A percentile compares a stretch with the other conserved stretches of the same genome.
Conservation (phyloP, 2,113 vertebrate genomes). For the Archilochus colubris region DNA sequence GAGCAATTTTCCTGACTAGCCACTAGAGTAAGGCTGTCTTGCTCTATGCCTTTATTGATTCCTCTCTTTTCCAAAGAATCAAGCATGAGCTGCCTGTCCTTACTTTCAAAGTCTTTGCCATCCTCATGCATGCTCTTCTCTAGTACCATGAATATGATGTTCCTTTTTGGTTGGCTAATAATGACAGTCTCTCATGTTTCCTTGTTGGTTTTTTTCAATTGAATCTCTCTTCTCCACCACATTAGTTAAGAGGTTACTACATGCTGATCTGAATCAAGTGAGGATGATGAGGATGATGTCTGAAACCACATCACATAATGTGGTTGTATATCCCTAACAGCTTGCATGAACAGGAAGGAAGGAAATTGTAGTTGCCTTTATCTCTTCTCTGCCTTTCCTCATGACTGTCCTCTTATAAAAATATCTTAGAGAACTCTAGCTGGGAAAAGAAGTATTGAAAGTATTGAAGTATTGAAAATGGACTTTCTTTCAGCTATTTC, state of each 20-base stretch:
- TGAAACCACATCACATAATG: background rate
- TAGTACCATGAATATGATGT: background rate
- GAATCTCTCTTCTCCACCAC: background rate
- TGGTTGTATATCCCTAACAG: background rate
- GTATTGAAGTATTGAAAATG: background rate
- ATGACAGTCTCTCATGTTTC: background rate
- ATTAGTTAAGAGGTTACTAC: background rate
- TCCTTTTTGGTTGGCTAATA: background rate
- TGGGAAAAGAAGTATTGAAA: background rate
- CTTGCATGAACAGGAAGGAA: background rate
- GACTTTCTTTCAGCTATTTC: background rate
- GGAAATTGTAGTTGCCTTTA: background rate
- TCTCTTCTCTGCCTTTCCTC: background rate
- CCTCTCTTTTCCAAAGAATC: background rate
- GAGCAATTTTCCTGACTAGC: background rate
- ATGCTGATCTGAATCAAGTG: background rate
- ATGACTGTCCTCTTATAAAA: background rate
- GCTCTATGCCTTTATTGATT: background rate
- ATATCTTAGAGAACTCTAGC: background rate
- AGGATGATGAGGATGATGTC: background rate
- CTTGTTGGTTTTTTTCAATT: background rate
- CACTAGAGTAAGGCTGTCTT: background rate
- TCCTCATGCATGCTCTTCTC: background rate
- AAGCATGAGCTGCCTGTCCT: background rate
- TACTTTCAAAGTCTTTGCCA: background rate